Conservation (phyloP, 1,140 invertebrate genomes). For the Thaumetopoea pityocampa region DNA sequence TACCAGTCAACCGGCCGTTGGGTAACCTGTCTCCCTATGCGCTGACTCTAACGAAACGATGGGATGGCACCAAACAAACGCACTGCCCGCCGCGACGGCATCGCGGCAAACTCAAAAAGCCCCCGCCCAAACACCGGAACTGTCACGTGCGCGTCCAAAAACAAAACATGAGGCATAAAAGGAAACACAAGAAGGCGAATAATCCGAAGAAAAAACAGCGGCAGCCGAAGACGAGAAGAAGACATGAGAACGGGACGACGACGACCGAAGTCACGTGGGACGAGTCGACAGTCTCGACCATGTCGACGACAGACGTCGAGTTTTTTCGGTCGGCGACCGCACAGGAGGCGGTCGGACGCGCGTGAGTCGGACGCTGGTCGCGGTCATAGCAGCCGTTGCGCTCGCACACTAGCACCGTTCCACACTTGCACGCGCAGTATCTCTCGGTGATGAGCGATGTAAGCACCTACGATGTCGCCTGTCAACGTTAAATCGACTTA, state of each 20-base stretch:
- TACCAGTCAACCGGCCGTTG: constrained; percentile 79
- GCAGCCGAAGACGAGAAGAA: constrained; percentile 62
- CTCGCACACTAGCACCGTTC: constrained; percentile 65
- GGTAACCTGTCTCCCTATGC: constrained; percentile 85
- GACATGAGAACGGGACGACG: constrained; percentile 60
- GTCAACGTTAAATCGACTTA: too few relatives aligned
- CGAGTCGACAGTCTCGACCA: constrained; percentile 65
- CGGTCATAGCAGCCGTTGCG: constrained; percentile 62
- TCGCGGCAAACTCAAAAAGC: constrained; percentile 54
- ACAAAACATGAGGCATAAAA: constrained; percentile 56
- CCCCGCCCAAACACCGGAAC: constrained; percentile 56
- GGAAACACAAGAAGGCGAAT: constrained; percentile 66
- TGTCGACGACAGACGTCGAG: constrained; percentile 66
- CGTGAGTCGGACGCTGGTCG: constrained; percentile 55
- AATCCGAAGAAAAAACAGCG: constrained; percentile 63
- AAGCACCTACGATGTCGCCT: too few relatives aligned
- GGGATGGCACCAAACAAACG: constrained; percentile 62
- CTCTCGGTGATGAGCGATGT: too few relatives aligned
- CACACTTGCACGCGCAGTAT: constrained; percentile 45
- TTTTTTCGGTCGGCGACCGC: constrained; percentile 74
- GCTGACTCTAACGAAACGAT: constrained; percentile 80
- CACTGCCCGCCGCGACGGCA: constrained; percentile 51
- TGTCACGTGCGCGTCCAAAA: constrained; percentile 54
- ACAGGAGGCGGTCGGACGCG: constrained; percentile 66
- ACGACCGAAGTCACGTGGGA: constrained; percentile 60